phyloP scores from a whole-genome alignment of 2,888 invertebrate genomes.

The Norana najaformis region DNA sequence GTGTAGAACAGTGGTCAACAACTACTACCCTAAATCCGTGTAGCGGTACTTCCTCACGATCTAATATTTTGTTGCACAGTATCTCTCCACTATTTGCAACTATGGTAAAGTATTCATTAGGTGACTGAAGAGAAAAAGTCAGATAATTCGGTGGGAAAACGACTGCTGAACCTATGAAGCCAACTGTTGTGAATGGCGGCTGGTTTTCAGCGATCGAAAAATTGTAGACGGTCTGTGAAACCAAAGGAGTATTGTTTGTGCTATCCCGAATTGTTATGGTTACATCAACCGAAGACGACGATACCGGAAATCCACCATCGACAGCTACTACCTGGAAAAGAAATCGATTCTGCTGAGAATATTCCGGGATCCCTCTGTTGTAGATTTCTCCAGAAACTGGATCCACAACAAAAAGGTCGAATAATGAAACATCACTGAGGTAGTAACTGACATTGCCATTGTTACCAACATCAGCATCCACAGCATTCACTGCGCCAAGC shows the following conservation, averaged over 20 bases:
- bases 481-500: conserved; percentile 20
- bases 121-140: not conserved
- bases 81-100: not conserved
- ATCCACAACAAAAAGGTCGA: not conserved
- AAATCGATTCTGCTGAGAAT: not conserved
- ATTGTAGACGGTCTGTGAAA: not conserved
- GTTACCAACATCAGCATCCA: not conserved
- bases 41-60: not conserved
- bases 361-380: not conserved
- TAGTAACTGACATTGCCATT: not conserved
- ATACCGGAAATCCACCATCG: not conserved
- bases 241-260: not conserved
- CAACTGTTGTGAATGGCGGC: not conserved
- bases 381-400: not conserved
- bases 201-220: not conserved
- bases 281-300: not conserved
- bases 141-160: not conserved
- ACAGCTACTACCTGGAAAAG: not conserved
- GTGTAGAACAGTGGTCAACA: not conserved
- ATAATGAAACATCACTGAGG: not conserved
- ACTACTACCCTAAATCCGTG: not conserved
- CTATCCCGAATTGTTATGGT: not conserved
- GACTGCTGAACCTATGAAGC: not conserved
- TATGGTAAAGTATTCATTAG: not conserved
- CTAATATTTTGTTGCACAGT: not conserved